Evolutionary conservation across 2,113 vertebrate genomes (phyloP).

Genomic region (Crypturellus undulatus): DNA sequence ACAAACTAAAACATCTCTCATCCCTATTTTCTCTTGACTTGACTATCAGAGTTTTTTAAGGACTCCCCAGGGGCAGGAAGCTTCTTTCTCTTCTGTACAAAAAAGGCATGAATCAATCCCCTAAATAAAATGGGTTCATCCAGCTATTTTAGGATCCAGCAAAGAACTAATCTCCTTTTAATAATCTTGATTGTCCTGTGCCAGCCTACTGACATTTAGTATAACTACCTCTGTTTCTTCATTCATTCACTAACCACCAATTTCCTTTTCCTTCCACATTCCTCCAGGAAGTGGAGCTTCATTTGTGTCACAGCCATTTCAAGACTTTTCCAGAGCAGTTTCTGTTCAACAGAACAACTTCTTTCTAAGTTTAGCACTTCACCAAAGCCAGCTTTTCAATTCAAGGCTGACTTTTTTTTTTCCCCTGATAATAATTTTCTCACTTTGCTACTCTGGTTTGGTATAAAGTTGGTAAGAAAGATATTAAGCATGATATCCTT

Average conservation of each 20-base stretch:
- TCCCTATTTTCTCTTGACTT: background rate
- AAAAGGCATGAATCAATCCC: background rate
- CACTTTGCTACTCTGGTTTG: background rate
- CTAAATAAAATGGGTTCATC: background rate
- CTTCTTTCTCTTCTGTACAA: background rate
- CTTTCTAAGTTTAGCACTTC: background rate
- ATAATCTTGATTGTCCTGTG: background rate
- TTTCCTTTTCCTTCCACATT: background rate
- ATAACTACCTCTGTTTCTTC: background rate
- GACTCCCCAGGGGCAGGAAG: background rate
- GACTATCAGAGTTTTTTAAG: background rate
- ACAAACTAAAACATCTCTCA: background rate
- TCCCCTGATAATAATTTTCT: background rate
- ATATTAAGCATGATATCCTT: background rate
- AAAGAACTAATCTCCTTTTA: background rate
- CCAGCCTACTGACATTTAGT: background rate
- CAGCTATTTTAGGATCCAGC: background rate
- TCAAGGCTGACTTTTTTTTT: background rate
- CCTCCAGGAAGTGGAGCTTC: background rate
- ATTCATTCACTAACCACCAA: background rate
- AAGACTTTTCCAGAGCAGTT: background rate
- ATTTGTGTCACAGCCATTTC: background rate
- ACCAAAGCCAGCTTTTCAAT: background rate
- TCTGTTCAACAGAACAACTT: background rate
- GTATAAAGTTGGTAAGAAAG: slow-evolving; percentile 25